These are phyloP conservation scores for Thalassaphorura encarpata DNA, from an alignment of 1,140 invertebrate species.

Conservation along the genomic window DNA sequence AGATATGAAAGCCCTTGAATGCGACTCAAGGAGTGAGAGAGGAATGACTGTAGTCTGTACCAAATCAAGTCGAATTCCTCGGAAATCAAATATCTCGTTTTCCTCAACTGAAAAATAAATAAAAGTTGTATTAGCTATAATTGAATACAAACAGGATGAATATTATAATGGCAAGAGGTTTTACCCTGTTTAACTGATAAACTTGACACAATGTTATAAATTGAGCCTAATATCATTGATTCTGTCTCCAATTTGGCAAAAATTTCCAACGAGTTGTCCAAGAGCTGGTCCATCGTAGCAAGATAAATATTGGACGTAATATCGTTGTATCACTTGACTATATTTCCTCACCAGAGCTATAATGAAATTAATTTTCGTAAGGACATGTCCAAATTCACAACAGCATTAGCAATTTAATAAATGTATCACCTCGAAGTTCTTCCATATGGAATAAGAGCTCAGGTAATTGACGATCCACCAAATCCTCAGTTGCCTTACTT, in stretches of 20 bases:
- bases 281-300: slow-evolving; percentile 90
- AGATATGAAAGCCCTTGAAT: slow-evolving; percentile 41
- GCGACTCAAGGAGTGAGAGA: slow-evolving; percentile 80
- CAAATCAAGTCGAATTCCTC: slow-evolving; percentile 91
- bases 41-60: slow-evolving; percentile 92
- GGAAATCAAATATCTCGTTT: slow-evolving; percentile 92
- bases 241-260: slow-evolving; percentile 81
- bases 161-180: neutral
- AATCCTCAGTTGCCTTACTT: slow-evolving; percentile 73
- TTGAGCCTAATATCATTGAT: slow-evolving; percentile 81
- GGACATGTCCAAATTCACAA: neutral
- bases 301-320: slow-evolving; percentile 93
- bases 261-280: slow-evolving; percentile 69
- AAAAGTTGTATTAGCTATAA: slow-evolving; percentile 8
- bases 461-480: slow-evolving; percentile 87
- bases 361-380: slow-evolving; percentile 15
- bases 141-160: neutral
- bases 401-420: neutral
- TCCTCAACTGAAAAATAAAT: slow-evolving; percentile 63
- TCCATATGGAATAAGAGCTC: slow-evolving; percentile 98
- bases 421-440: slow-evolving; percentile 69
- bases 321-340: slow-evolving; percentile 92
- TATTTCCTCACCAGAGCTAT: slow-evolving; percentile 81
- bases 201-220: slow-evolving; percentile 78
- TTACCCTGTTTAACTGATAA: slow-evolving; percentile 78